Conservation (phyloP, 2,113 vertebrate genomes). For the Dermatemys mawii region DNA sequence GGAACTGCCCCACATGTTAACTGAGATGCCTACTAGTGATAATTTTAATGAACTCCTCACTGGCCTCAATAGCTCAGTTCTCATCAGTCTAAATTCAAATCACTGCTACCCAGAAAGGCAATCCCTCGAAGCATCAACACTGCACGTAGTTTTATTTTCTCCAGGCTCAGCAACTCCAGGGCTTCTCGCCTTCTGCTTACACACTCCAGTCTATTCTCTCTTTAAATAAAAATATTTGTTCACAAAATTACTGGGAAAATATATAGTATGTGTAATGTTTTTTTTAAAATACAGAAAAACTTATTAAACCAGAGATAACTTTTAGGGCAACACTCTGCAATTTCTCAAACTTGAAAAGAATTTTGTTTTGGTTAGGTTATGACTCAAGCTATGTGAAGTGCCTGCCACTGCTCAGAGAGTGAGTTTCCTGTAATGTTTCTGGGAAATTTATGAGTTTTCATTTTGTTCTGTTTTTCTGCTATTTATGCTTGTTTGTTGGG, state of each 20-base stretch:
- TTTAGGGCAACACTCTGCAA: neutral
- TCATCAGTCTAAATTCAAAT: neutral
- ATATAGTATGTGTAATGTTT: neutral
- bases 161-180: neutral
- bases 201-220: neutral
- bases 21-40: accelerated
- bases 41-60: neutral
- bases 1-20: neutral
- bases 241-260: neutral
- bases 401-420: neutral
- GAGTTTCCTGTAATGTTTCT: neutral
- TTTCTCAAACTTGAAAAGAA: neutral
- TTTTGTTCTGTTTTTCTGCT: neutral
- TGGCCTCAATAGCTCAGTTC: neutral
- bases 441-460: neutral
- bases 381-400: neutral
- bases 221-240: neutral
- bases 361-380: neutral
- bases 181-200: neutral
- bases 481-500: neutral
- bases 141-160: neutral
- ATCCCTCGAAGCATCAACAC: neutral
- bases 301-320: neutral
- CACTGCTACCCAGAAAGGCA: neutral
- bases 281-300: neutral